These are phyloP conservation scores for Drosophila eugracilis DNA, from an alignment of 1,140 invertebrate species.

Conservation along the genomic window DNA sequence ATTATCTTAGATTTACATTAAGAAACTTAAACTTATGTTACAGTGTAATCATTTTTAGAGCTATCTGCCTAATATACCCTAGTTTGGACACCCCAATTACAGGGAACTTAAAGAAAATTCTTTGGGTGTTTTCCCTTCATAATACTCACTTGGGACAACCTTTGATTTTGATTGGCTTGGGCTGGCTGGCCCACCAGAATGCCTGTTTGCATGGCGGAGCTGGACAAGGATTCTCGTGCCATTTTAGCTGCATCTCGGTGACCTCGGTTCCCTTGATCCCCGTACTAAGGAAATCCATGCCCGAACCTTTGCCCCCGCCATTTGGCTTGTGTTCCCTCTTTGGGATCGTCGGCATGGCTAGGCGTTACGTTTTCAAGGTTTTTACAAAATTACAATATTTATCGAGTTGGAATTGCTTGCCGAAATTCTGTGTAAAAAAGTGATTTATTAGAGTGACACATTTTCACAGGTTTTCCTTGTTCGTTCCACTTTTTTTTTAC, in stretches of 20 bases:
- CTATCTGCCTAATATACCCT: neutral
- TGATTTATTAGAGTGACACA: slow-evolving; percentile 45
- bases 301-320: slow-evolving; percentile 31
- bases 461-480: slow-evolving; percentile 34
- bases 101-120: slow-evolving; percentile 11
- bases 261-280: slow-evolving; percentile 69
- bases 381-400: slow-evolving; percentile 41
- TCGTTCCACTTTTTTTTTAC: too few species aligned
- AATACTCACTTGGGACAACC: slow-evolving; percentile 74
- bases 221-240: slow-evolving; percentile 71
- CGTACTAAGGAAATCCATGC: slow-evolving; percentile 62
- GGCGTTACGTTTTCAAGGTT: slow-evolving; percentile 17
- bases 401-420: slow-evolving; percentile 5
- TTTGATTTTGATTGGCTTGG: slow-evolving; percentile 80
- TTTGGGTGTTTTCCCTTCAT: slow-evolving; percentile 23
- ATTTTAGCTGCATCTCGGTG: slow-evolving; percentile 78
- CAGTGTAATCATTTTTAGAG: too few species aligned
- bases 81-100: neutral
- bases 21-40: too few species aligned
- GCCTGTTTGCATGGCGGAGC: slow-evolving; percentile 77
- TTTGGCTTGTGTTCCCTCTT: slow-evolving; percentile 57
- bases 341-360: slow-evolving; percentile 73
- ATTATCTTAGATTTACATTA: too few species aligned
- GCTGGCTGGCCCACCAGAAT: slow-evolving; percentile 81
- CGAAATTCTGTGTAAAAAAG: slow-evolving; percentile 60